These are phyloP conservation scores for Mareca penelope DNA, from an alignment of 2,797 vertebrate genomes.

Conservation along the genomic window DNA sequence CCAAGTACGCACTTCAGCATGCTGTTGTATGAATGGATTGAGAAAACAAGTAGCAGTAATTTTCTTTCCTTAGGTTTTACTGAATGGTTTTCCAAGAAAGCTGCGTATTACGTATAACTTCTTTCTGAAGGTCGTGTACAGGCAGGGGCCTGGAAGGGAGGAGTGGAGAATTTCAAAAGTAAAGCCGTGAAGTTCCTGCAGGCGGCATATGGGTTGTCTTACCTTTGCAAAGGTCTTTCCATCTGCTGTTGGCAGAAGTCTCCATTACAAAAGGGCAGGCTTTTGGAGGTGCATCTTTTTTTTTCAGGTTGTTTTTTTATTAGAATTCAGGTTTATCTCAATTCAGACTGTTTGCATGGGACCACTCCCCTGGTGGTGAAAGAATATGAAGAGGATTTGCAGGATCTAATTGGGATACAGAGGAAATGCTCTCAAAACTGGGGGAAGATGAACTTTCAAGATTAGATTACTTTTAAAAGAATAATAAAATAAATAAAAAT, in stretches of 20 bases:
- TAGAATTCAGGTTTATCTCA: slow-evolving; percentile 10
- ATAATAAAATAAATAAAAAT: neutral
- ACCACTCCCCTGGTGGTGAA: neutral
- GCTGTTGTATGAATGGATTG: slow-evolving; percentile 60
- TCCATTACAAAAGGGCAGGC: slow-evolving; percentile 55
- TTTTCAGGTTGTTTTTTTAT: slow-evolving; percentile 5
- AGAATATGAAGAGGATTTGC: neutral
- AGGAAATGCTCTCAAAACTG: neutral
- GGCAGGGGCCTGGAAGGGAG: slow-evolving; percentile 36
- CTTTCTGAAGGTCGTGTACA: slow-evolving; percentile 49
- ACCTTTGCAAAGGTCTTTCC: slow-evolving; percentile 66
- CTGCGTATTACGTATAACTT: slow-evolving; percentile 3
- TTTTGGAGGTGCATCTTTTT: neutral
- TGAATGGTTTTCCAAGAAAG: slow-evolving; percentile 38
- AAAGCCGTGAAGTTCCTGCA: neutral
- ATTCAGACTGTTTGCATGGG: neutral
- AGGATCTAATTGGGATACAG: neutral
- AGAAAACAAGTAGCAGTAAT: slow-evolving; percentile 62
- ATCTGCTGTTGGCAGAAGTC: slow-evolving; percentile 64
- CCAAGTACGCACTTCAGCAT: slow-evolving; percentile 66
- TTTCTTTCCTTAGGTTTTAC: slow-evolving; percentile 60
- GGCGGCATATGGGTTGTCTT: slow-evolving; percentile 43
- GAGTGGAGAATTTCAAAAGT: slow-evolving; percentile 26
- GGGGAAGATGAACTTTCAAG: neutral
- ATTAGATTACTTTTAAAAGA: too few relatives aligned